Conservation (phyloP, 2,888 invertebrate species). For the Meiosimyza decipiens region DNA sequence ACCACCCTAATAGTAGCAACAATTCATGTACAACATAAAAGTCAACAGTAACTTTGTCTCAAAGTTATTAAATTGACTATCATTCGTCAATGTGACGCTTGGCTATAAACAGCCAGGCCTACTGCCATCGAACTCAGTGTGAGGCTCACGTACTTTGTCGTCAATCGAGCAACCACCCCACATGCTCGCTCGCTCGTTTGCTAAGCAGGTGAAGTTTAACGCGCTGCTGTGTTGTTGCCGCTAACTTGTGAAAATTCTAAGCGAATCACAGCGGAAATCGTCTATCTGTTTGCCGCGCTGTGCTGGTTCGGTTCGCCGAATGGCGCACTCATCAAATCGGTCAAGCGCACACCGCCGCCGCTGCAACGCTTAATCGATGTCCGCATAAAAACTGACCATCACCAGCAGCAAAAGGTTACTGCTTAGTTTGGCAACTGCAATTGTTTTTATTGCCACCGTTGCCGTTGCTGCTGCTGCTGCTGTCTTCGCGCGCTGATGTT, state of each 20-base stretch:
- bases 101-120: not conserved
- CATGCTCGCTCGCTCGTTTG: not conserved
- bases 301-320: too few species aligned
- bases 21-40: not conserved
- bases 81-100: conserved; percentile 21
- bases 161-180: not conserved
- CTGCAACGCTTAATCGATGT: too few species aligned
- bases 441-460: conserved; percentile 13
- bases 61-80: not conserved
- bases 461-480: conserved; percentile 8
- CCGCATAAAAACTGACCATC: too few species aligned
- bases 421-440: not conserved
- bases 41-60: too few species aligned
- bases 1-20: not conserved
- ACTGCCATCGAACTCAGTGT: too few species aligned
- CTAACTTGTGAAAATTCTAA: conserved; percentile 20
- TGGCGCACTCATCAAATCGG: too few species aligned
- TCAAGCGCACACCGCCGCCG: too few species aligned
- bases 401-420: not conserved
- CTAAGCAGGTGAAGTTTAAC: conserved; percentile 21
- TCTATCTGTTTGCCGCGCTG: not conserved
- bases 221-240: not conserved
- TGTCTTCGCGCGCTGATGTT: conserved; percentile 11
- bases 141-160: too few species aligned
- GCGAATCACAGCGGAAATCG: conserved; percentile 18